Evolutionary conservation across 2,888 invertebrate species (phyloP), one percentile per base, ranked within the genome.

Genomic region (Nomada flava): DNA sequence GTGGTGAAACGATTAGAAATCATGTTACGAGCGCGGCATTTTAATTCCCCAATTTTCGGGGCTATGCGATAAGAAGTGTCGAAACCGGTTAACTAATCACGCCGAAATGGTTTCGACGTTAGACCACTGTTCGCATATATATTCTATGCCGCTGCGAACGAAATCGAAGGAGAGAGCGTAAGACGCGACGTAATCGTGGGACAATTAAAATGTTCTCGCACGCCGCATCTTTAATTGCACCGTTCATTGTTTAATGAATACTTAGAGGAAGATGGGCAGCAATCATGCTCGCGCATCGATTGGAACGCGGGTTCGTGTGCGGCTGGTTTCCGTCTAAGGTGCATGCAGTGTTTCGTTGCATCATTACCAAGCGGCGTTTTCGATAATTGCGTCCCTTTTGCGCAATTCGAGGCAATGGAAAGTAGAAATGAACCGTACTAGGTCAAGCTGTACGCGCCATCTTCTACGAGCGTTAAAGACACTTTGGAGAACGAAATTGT

Each of bases 191-290:
- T 60, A 70, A 76, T 82, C 70, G 52, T 36, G 18, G 67, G 62
- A 72, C 73, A 65, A 86, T 86, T 86, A 86, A 80, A 84, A 86
- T 82, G 74, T 83, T 84, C 70, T 79, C 79, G 59, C 60, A 55
- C 60, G 55, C 15, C 59, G 62, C 75, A 53, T 70, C 68, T 62
- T 62, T 52, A 57, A 82, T 84, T 71, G 70, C 70, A 47, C 13
- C 29, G 29, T 50, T 69, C 29, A 10, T 53, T 20, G 64, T 52
- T 36, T 4, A 52, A 29, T n/a, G 36, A 57, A 59, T 64, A 50
- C 23, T 20, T 20, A 42, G n/a, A 59, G 36, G 13, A 44, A 55
- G 55, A 63, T 50, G 36, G 20, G 42, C 64, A 55, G 65, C 23
- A 42, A 80, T n/a, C 36, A 18, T 15, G 26, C 9, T n/a, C 20